Evolutionary conservation across 1,140 invertebrate species (phyloP).

Genomic region (Pinna nobilis): DNA sequence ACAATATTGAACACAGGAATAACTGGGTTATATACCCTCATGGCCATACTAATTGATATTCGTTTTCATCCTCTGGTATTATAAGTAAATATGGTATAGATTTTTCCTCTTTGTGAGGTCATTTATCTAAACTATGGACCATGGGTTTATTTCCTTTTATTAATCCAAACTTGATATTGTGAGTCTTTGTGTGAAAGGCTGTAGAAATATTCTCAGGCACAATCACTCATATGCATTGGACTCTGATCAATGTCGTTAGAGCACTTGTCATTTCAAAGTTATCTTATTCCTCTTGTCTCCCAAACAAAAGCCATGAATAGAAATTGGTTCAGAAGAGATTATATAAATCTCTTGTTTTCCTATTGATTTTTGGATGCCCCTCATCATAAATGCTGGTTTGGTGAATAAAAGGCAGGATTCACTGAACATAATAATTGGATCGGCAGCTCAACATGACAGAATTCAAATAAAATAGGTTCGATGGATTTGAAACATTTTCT

Average conservation of each 20-base stretch:
- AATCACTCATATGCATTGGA: constrained; percentile 32
- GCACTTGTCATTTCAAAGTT: constrained; percentile 41
- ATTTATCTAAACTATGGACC: too few relatives aligned
- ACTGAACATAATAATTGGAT: constrained; percentile 31
- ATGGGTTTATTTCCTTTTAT: too few relatives aligned
- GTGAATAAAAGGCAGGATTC: constrained; percentile 30
- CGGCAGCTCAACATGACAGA: constrained; percentile 34
- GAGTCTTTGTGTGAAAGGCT: too few relatives aligned
- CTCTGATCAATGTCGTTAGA: constrained; percentile 38
- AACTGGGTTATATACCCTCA: too few relatives aligned
- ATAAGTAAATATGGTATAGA: too few relatives aligned
- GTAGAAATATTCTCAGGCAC: too few relatives aligned
- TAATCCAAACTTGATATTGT: too few relatives aligned
- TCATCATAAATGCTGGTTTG: constrained; percentile 25
- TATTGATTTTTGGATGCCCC: constrained; percentile 34
- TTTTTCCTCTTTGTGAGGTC: too few relatives aligned
- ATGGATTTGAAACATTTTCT: constrained; percentile 19
- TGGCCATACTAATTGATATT: too few relatives aligned
- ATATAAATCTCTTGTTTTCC: constrained; percentile 45
- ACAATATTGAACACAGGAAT: too few relatives aligned
- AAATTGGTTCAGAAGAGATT: constrained; percentile 27
- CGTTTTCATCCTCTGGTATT: too few relatives aligned
- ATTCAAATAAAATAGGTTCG: constrained; percentile 32
- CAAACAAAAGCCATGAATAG: constrained; percentile 8
- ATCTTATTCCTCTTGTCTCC: constrained; percentile 17